Conservation (phyloP, 2,113 vertebrate genomes). For the Burhinus bistriatus region DNA sequence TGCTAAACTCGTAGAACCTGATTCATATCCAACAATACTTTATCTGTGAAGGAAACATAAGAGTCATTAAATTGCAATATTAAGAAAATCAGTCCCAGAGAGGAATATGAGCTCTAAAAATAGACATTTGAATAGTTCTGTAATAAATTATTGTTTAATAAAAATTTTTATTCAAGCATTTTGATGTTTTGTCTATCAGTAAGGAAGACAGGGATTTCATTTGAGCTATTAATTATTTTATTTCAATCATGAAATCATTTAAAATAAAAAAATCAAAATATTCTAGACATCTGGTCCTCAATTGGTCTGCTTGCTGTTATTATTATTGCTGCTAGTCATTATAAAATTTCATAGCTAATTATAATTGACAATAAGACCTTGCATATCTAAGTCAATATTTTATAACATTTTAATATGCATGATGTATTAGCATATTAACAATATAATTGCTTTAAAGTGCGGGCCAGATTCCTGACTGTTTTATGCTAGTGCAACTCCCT, state of each 20-base stretch:
- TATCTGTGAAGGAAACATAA: not conserved
- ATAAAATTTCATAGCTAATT: slow-evolving; percentile 28
- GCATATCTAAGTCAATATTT: slow-evolving; percentile 45
- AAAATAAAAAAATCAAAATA: not conserved
- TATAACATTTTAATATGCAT: slow-evolving; percentile 28
- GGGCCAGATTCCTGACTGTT: not conserved
- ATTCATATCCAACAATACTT: not conserved
- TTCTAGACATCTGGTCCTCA: not conserved
- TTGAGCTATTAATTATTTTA: not conserved
- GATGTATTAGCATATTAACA: not conserved
- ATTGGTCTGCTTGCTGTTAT: slow-evolving; percentile 37
- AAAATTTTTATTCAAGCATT: not conserved
- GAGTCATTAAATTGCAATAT: not conserved
- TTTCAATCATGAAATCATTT: not conserved
- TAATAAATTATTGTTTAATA: not conserved
- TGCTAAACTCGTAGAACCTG: not conserved
- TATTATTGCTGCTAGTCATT: slow-evolving; percentile 35
- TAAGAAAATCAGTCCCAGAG: not conserved
- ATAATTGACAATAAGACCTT: slow-evolving; percentile 37
- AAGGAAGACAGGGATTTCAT: not conserved
- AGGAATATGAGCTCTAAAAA: not conserved
- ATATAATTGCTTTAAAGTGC: not conserved
- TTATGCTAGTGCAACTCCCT: not conserved
- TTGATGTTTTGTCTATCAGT: not conserved
- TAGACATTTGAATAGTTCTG: not conserved